Conservation (phyloP, 2,888 invertebrate species). For the Drosophila siamana region DNA sequence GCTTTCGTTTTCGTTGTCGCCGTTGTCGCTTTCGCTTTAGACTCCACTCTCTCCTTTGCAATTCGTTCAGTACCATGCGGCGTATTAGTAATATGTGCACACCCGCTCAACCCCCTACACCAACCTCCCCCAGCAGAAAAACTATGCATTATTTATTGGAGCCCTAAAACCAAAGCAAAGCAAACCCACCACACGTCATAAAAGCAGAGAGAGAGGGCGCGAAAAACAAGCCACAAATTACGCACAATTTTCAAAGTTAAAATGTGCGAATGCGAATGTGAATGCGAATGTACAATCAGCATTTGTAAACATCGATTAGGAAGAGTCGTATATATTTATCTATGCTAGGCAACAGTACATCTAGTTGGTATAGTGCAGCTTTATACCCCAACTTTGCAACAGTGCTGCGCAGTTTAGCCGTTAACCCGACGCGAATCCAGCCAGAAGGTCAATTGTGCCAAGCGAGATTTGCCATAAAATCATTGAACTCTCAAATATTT, state of each 20-base stretch:
- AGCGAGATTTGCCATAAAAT: too few relatives aligned
- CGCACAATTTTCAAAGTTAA: conserved; percentile 54
- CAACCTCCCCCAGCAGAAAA: too few relatives aligned
- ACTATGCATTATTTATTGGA: conserved; percentile 15
- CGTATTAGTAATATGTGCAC: conserved; percentile 36
- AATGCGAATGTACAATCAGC: conserved; percentile 43
- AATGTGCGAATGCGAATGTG: conserved; percentile 40
- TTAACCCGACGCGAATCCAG: neutral
- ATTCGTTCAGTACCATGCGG: conserved; percentile 4
- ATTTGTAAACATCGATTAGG: conserved; percentile 46
- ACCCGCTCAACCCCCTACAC: too few relatives aligned
- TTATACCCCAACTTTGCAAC: neutral
- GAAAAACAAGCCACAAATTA: conserved; percentile 37
- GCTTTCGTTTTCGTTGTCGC: neutral
- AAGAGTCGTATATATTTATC: conserved; percentile 33
- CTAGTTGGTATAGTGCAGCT: neutral
- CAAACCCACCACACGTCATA: neutral
- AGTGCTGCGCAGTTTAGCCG: conserved; percentile 5
- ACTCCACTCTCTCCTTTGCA: neutral
- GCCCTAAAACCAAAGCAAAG: neutral
- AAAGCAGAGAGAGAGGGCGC: neutral
- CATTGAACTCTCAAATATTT: too few relatives aligned
- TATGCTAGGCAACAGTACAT: conserved; percentile 4
- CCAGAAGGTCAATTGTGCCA: neutral
- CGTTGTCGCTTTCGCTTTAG: neutral